phyloP scores from a whole-genome alignment of 2,113 vertebrate species.

The Orientallactaga bullata region DNA sequence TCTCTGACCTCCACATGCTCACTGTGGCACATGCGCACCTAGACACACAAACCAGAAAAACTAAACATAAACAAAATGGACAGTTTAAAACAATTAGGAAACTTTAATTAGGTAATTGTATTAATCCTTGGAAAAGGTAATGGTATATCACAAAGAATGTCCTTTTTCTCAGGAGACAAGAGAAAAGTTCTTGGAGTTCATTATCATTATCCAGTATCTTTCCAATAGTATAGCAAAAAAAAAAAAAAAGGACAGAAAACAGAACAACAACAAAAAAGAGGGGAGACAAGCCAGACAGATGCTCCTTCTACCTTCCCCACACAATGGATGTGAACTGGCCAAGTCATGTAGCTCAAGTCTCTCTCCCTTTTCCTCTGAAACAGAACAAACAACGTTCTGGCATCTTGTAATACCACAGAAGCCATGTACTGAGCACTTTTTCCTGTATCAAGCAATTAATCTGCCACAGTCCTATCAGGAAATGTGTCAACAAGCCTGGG shows the following conservation, averaged over 20 bases:
- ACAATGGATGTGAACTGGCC: too few relatives aligned
- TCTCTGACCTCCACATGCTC: not conserved
- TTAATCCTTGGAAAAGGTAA: not conserved
- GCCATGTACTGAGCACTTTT: fast-evolving
- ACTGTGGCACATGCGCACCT: not conserved
- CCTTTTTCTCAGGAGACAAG: not conserved
- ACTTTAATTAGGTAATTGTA: not conserved
- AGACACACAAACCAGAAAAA: not conserved
- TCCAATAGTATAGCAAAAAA: not conserved
- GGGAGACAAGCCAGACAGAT: not conserved
- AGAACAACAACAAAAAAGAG: not conserved
- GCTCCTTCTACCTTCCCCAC: not conserved
- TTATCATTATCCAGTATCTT: not conserved
- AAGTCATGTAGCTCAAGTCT: too few relatives aligned
- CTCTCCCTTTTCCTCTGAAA: too few relatives aligned
- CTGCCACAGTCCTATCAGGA: fast-evolving
- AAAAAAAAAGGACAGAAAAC: not conserved
- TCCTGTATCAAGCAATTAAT: not conserved
- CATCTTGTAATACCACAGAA: too few relatives aligned
- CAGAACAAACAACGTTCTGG: fast-evolving
- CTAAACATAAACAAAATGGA: not conserved
- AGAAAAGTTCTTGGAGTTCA: not conserved
- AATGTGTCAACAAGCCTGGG: not conserved
- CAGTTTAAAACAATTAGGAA: not conserved
- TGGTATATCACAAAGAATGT: not conserved